phyloP scores from a whole-genome alignment of 2,888 invertebrate genomes.

The Boloria euphrosyne region DNA sequence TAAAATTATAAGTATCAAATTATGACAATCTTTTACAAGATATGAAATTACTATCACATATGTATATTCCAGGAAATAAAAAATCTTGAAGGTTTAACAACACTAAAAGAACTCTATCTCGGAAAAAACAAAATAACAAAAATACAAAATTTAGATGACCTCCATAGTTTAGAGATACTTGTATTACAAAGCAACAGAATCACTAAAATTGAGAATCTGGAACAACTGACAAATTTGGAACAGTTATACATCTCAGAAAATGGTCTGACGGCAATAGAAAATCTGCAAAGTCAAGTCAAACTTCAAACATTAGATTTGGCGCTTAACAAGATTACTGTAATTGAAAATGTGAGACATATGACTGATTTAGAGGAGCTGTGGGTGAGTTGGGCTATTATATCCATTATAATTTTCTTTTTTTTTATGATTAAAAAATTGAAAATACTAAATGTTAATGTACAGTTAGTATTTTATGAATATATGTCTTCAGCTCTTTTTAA shows the following conservation, averaged over 20 bases:
- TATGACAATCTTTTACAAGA: background rate
- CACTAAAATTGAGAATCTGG: constrained; percentile 92
- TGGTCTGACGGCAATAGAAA: constrained; percentile 91
- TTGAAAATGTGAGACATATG: constrained; percentile 91
- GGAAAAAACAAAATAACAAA: constrained; percentile 97
- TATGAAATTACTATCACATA: background rate
- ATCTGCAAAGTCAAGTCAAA: constrained; percentile 85
- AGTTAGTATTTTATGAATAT: too few species aligned
- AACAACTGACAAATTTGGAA: constrained; percentile 86
- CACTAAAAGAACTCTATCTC: constrained; percentile 90
- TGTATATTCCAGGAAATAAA: constrained; percentile 87
- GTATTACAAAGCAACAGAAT: constrained; percentile 96
- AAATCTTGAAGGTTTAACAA: constrained; percentile 89
- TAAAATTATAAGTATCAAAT: too few species aligned
- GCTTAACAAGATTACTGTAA: constrained; percentile 89
- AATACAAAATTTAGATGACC: constrained; percentile 89
- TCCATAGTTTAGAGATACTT: constrained; percentile 88
- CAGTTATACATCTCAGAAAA: constrained; percentile 97
- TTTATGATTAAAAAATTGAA: too few species aligned
- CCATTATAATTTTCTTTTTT: too few species aligned
- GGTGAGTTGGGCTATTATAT: constrained; percentile 82
- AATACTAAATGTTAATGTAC: too few species aligned
- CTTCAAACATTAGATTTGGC: constrained; percentile 95
- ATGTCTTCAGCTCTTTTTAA: too few species aligned
- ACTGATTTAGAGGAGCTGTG: constrained; percentile 95